Evolutionary conservation across 1,140 invertebrate genomes (phyloP).

Genomic region (Adoxophyes honmai): DNA sequence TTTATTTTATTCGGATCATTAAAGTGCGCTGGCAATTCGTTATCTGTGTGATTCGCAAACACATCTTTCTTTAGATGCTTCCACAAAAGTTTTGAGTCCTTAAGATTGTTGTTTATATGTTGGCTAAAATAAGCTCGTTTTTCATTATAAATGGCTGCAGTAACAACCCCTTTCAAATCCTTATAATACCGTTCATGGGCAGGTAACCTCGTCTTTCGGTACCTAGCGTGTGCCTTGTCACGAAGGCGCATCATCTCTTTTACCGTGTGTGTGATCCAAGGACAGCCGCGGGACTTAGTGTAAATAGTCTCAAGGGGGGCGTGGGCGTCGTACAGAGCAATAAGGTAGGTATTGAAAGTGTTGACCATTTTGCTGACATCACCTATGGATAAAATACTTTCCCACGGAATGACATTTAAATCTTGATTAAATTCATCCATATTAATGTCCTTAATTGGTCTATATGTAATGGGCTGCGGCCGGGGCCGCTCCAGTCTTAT

Average conservation of each 20-base stretch:
- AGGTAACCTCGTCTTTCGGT: neutral
- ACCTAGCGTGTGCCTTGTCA: neutral
- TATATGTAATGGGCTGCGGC: neutral
- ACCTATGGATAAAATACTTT: neutral
- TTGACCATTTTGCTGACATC: neutral
- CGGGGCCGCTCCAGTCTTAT: neutral
- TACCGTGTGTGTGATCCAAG: slow-evolving; percentile 4
- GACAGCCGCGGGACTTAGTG: neutral
- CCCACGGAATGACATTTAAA: neutral
- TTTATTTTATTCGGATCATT: slow-evolving; percentile 10
- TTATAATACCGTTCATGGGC: neutral
- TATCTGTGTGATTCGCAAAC: neutral
- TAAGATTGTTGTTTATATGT: neutral
- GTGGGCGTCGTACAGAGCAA: neutral
- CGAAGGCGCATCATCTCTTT: slow-evolving; percentile 7
- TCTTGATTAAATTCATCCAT: neutral
- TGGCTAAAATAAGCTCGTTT: slow-evolving; percentile 2
- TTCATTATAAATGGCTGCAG: neutral
- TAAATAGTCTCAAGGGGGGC: neutral
- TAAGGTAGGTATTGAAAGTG: neutral
- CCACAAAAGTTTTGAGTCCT: neutral
- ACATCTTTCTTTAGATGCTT: no score
- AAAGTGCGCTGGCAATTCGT: neutral
- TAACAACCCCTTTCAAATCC: neutral
- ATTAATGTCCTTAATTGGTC: no score